These are phyloP conservation scores for Neodontobutis hainanensis DNA, from an alignment of 2,113 vertebrate genomes.

Conservation along the genomic window DNA sequence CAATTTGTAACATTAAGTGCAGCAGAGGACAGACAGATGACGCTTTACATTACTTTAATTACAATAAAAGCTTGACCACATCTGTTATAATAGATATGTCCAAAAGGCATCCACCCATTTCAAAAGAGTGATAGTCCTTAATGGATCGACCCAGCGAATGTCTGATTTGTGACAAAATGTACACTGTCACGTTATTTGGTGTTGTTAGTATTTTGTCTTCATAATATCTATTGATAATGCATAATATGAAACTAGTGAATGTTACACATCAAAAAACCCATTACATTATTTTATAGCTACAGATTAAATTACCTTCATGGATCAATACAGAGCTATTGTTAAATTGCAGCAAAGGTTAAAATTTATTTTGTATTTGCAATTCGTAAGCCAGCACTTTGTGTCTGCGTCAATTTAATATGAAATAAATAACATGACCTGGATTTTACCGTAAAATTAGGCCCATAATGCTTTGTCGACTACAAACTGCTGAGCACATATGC, in stretches of 20 bases:
- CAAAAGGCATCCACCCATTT: neutral
- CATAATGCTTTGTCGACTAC: neutral
- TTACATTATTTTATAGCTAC: slow-evolving; percentile 20
- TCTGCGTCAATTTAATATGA: neutral
- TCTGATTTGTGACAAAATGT: too few species aligned
- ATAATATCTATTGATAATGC: slow-evolving; percentile 2
- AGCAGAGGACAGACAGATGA: too few species aligned
- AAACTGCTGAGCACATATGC: neutral
- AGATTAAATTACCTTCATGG: slow-evolving; percentile 52
- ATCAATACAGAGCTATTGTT: slow-evolving; percentile 44
- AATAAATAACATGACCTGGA: slow-evolving; percentile 5
- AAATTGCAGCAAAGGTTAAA: slow-evolving; percentile 41
- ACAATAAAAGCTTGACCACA: too few species aligned
- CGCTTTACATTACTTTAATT: too few species aligned
- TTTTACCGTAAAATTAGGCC: slow-evolving; percentile 1
- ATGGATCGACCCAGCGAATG: too few species aligned
- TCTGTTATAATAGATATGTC: too few species aligned
- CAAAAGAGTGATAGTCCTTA: neutral
- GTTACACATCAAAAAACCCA: slow-evolving; percentile 17
- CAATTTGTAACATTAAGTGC: too few species aligned
- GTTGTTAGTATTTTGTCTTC: neutral
- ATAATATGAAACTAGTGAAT: slow-evolving; percentile 36
- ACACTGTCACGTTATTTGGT: too few species aligned
- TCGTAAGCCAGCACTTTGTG: slow-evolving; percentile 25
- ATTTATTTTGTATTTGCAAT: slow-evolving; percentile 49